phyloP scores from a whole-genome alignment of 92 coral and sea anemone species.

The Zoanthus solanderi region DNA sequence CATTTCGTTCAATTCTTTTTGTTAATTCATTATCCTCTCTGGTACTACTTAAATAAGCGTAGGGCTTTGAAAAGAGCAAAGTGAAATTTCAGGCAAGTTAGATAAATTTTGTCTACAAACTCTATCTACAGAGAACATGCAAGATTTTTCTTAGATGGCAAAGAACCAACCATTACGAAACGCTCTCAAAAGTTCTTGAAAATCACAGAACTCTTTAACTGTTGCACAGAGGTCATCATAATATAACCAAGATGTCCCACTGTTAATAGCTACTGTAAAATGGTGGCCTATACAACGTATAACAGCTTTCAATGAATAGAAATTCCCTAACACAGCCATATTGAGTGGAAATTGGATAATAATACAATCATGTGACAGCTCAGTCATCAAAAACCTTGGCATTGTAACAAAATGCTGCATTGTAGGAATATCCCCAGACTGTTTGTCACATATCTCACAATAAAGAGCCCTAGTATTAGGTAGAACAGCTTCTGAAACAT shows the following conservation, averaged over 20 bases:
- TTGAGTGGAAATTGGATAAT: slow-evolving; percentile 41
- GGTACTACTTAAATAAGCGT: slow-evolving; percentile 5
- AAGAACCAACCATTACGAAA: too few relatives aligned
- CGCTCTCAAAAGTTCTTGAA: slow-evolving; percentile 32
- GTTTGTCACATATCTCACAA: slow-evolving; percentile 62
- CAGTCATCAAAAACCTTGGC: slow-evolving; percentile 49
- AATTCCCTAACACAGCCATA: slow-evolving; percentile 49
- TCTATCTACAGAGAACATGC: too few relatives aligned
- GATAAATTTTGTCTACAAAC: too few relatives aligned
- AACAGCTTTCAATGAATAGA: slow-evolving; percentile 51
- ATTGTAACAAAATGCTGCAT: slow-evolving; percentile 65
- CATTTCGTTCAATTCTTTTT: slow-evolving; percentile 8
- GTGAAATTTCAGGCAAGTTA: slow-evolving; percentile 6
- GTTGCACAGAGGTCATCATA: slow-evolving; percentile 41
- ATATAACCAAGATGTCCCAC: slow-evolving; percentile 42
- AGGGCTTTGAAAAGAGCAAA: slow-evolving; percentile 11
- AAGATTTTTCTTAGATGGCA: too few relatives aligned
- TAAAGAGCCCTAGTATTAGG: slow-evolving; percentile 61
- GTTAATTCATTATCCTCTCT: background rate
- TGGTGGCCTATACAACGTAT: slow-evolving; percentile 60
- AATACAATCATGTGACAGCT: slow-evolving; percentile 56
- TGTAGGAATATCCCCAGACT: slow-evolving; percentile 67
- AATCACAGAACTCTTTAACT: slow-evolving; percentile 26
- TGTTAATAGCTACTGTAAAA: slow-evolving; percentile 64
- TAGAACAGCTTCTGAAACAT: slow-evolving; percentile 65